A percentile compares a stretch with the other conserved stretches of the same genome.
These are phyloP conservation scores for Deilephila elpenor DNA, from an alignment of 2,888 invertebrate species.

Conservation along the genomic window DNA sequence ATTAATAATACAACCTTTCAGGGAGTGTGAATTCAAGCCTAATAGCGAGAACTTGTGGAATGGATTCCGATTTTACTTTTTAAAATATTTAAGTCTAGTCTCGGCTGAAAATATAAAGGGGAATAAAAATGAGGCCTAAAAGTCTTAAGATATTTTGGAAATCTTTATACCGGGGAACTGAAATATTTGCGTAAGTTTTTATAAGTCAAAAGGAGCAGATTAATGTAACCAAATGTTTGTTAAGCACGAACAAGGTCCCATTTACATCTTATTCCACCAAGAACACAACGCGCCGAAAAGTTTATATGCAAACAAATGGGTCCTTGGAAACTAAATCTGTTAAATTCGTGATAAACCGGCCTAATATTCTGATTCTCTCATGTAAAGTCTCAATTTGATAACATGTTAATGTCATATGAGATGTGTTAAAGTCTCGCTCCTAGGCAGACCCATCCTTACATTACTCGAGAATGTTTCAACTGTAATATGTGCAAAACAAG, in stretches of 20 bases:
- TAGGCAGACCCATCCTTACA: no score
- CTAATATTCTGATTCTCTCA: neutral
- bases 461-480: no score
- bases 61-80: neutral
- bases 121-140: neutral
- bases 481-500: no score
- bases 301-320: neutral
- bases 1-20: slow-evolving; percentile 1
- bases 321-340: slow-evolving; percentile 18
- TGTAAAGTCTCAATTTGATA: neutral
- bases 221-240: neutral
- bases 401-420: neutral
- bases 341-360: neutral
- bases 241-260: neutral
- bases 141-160: neutral
- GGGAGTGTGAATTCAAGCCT: neutral
- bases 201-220: neutral
- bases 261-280: neutral
- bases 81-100: neutral
- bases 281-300: slow-evolving; percentile 1
- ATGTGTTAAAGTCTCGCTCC: neutral
- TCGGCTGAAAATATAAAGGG: neutral
- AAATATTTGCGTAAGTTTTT: slow-evolving; percentile 10
- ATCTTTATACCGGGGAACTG: neutral
- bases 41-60: neutral